These are phyloP conservation scores for Entomobrya proxima DNA, from an alignment of 2,888 invertebrate genomes.

Conservation along the genomic window DNA sequence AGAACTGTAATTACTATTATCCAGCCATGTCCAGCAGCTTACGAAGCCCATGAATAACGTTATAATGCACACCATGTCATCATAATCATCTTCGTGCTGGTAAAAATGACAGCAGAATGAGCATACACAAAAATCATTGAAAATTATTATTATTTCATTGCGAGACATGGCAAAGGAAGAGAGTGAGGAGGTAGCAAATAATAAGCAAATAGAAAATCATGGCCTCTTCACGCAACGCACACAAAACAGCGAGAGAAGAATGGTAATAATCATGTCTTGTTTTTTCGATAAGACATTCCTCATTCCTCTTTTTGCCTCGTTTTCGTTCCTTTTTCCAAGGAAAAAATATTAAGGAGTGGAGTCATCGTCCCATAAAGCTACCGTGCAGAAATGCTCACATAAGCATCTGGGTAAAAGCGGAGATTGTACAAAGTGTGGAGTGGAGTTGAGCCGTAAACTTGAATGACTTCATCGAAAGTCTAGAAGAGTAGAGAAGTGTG, in stretches of 20 bases:
- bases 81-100: too few species aligned
- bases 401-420: too few species aligned
- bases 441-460: slow-evolving; percentile 44
- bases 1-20: too few species aligned
- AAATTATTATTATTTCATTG: background rate
- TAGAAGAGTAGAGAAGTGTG: slow-evolving; percentile 7
- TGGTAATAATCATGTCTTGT: slow-evolving; percentile 25
- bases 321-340: background rate
- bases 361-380: slow-evolving; percentile 40
- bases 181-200: background rate
- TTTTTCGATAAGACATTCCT: slow-evolving; percentile 33
- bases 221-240: background rate
- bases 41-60: too few species aligned
- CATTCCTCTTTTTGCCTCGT: background rate
- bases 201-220: background rate
- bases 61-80: too few species aligned
- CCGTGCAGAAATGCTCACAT: slow-evolving; percentile 10
- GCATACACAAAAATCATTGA: too few species aligned
- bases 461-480: slow-evolving; percentile 48
- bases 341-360: slow-evolving; percentile 17
- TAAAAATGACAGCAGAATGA: too few species aligned
- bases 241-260: background rate
- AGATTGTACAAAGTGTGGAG: background rate
- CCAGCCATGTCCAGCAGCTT: too few species aligned
- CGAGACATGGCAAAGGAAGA: too few species aligned